Base-by-base conservation (phyloP, 1,140 invertebrate genomes). In the Amphibalanus amphitrite region DNA sequence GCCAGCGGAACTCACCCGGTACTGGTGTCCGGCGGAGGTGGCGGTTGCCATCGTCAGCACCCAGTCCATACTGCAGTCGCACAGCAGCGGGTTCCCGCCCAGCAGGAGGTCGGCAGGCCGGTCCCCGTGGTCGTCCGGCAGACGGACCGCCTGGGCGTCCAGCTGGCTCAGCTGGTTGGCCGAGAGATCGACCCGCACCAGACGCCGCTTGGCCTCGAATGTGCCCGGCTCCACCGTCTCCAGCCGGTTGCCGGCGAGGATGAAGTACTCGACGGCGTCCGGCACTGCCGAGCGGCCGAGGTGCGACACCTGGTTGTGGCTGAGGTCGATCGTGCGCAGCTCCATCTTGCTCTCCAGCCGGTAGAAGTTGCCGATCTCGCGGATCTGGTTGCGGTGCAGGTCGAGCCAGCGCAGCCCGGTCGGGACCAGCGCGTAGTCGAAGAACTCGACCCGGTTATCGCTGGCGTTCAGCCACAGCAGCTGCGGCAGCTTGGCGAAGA, bases 401-500 rank as follows among this genome's bases (percentile, higher is more conserved):
- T 95, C 92, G 67, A 96, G 81, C 91, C 91, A 94, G 76, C 92
- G 88, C 72, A 95, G 82, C 73, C 86, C 88, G 69, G 81, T 78
- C 0, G 93, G 92, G 69, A 95, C 86, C 71, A 93, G 83, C 23
- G 88, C 86, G 79, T 94, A 95, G 81, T 95, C 92, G 82, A 96
- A 95, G 86, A 89, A 89, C 76, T 90, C 85, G 75, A 96, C 82
- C 76, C 88, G 86, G 82, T 96, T 96, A 81, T 92, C 90, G 29
- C 91, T 93, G 72, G 95, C 88, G 82, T 95, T 96, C 30, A 96
- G 81, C 91, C 91, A 93, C 74, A 91, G 81, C 67, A 96, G 81
- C 75, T 87, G 88, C 0, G 88, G 85, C 76, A 93, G 87, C 76
- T 92, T 88, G 72, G 86, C 86, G 79, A 95, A 94, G 26, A 93